phyloP scores from a whole-genome alignment of 1,140 invertebrate genomes.

The Heliconius eleuchia region DNA sequence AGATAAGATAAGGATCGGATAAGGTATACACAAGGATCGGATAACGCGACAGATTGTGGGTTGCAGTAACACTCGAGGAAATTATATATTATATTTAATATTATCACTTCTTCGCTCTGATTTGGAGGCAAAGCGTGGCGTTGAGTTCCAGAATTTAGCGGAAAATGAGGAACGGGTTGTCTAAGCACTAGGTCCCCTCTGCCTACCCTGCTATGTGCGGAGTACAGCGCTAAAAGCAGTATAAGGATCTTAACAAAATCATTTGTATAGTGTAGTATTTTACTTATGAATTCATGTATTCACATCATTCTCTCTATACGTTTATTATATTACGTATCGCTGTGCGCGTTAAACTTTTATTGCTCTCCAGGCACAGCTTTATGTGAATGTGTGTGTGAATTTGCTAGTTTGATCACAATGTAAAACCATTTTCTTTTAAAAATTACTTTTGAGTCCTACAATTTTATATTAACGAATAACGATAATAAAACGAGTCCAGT shows the following conservation, averaged over 20 bases:
- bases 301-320: conserved; percentile 22
- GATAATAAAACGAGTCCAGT: not conserved
- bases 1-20: too few species aligned
- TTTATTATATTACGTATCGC: conserved; percentile 24
- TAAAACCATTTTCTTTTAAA: not conserved
- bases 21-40: too few species aligned
- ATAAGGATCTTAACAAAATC: not conserved
- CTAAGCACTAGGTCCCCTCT: too few species aligned
- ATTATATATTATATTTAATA: too few species aligned
- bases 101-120: too few species aligned
- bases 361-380: conserved; percentile 31
- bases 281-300: conserved; percentile 7
- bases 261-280: not conserved
- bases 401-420: conserved; percentile 19
- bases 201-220: too few species aligned
- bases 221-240: too few species aligned
- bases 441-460: not conserved
- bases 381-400: conserved; percentile 22
- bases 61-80: too few species aligned
- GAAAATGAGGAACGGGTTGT: too few species aligned
- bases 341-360: conserved; percentile 29
- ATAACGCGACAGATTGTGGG: too few species aligned
- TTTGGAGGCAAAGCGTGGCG: too few species aligned
- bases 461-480: not conserved
- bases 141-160: too few species aligned